phyloP scores from a whole-genome alignment of 2,888 invertebrate genomes.

The Platyscelio sp. region DNA sequence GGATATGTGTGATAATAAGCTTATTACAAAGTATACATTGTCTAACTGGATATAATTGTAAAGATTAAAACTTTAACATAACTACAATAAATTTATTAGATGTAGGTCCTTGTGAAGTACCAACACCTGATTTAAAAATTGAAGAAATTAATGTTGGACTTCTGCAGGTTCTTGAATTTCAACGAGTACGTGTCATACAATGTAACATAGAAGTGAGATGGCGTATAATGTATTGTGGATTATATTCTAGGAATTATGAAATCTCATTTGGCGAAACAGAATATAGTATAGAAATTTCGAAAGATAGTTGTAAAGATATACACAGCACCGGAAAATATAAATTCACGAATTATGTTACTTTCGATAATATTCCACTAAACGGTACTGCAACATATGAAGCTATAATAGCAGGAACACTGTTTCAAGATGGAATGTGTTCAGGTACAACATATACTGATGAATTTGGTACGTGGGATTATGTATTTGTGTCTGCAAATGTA shows the following conservation, averaged over 20 bases:
- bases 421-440: neutral
- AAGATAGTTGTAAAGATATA: neutral
- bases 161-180: neutral
- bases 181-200: neutral
- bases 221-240: neutral
- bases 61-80: neutral
- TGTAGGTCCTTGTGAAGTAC: neutral
- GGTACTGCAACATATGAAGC: neutral
- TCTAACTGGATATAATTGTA: no score
- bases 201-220: slow-evolving; percentile 2
- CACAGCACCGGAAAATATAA: neutral
- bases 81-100: neutral
- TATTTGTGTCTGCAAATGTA: slow-evolving; percentile 9
- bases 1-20: no score
- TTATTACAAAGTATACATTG: no score
- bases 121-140: neutral
- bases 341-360: neutral
- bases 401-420: neutral
- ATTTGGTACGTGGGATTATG: neutral
- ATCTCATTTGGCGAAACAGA: neutral
- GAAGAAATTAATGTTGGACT: neutral
- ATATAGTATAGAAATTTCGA: neutral
- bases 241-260: neutral
- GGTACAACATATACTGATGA: neutral
- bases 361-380: no score